Conservation (phyloP, 2,888 invertebrate genomes). For the Aleiodes leptofemur region DNA sequence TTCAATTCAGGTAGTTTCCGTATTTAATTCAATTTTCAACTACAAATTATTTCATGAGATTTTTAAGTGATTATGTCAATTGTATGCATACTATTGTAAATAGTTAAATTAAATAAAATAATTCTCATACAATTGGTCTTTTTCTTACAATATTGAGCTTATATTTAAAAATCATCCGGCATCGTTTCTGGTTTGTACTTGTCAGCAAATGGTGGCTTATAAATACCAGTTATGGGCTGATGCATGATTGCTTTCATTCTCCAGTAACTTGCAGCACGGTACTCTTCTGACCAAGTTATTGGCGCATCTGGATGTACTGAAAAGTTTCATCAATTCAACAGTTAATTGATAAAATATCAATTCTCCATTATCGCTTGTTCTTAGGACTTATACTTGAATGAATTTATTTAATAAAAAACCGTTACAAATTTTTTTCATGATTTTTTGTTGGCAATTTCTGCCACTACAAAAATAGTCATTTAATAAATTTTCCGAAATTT, state of each 20-base stretch:
- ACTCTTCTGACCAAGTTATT: conserved; percentile 45
- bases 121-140: conserved; percentile 26
- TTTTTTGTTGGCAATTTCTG: too few species aligned
- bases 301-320: conserved; percentile 16
- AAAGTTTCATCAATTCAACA: not conserved
- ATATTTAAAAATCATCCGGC: not conserved
- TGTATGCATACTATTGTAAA: conserved; percentile 17
- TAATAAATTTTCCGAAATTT: too few species aligned
- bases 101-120: conserved; percentile 33
- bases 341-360: too few species aligned
- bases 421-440: too few species aligned
- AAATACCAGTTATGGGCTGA: conserved; percentile 54
- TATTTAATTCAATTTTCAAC: not conserved
- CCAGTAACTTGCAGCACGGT: conserved; percentile 58
- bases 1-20: not conserved
- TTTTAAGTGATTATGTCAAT: conserved; percentile 7
- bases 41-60: conserved; percentile 18
- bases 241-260: conserved; percentile 56
- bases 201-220: conserved; percentile 54
- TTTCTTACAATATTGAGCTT: conserved; percentile 12
- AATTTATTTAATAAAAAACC: too few species aligned
- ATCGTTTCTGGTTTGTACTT: conserved; percentile 46
- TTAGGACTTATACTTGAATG: too few species aligned
- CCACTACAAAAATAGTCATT: too few species aligned
- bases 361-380: too few species aligned